Conservation (phyloP, 1,140 invertebrate species). For the Drosophila lacteicornis region DNA sequence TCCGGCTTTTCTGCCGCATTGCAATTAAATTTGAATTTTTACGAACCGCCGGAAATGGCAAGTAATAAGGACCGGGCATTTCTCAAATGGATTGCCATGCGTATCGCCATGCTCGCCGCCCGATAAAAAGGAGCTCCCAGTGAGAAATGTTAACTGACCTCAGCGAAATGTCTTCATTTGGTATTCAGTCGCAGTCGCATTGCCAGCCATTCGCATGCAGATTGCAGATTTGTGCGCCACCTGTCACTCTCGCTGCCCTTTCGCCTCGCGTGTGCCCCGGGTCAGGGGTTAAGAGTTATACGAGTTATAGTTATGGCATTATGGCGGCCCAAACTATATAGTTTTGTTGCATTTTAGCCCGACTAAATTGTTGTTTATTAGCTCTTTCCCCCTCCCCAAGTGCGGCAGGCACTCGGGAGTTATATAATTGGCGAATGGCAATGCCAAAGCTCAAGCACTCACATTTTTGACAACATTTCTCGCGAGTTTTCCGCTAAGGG, state of each 20-base stretch:
- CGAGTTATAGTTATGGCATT: conserved; percentile 41
- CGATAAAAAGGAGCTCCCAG: not conserved
- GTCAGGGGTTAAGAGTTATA: conserved; percentile 17
- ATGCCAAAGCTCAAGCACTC: conserved; percentile 44
- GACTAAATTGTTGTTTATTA: conserved; percentile 73
- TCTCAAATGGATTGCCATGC: conserved; percentile 49
- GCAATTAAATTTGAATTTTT: conserved; percentile 83
- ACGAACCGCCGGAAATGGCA: conserved; percentile 68
- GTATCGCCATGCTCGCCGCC: conserved; percentile 11
- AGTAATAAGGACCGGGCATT: conserved; percentile 57
- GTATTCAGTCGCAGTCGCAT: conserved; percentile 43
- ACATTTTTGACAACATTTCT: conserved; percentile 66
- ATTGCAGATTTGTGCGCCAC: conserved; percentile 60
- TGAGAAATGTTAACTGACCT: conserved; percentile 31
- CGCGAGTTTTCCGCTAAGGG: conserved; percentile 17
- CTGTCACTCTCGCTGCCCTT: conserved; percentile 57
- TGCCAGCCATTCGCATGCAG: conserved; percentile 40
- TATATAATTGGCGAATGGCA: conserved; percentile 28
- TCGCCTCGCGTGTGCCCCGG: conserved; percentile 60
- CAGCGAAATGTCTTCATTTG: conserved; percentile 49
- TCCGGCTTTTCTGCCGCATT: conserved; percentile 68
- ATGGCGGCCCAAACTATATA: conserved; percentile 61
- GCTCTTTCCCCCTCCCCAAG: conserved; percentile 1
- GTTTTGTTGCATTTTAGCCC: conserved; percentile 69
- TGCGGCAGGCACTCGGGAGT: conserved; percentile 7